These are phyloP conservation scores for Pterocles orientalis DNA, from an alignment of 2,113 vertebrate genomes.

Conservation along the genomic window DNA sequence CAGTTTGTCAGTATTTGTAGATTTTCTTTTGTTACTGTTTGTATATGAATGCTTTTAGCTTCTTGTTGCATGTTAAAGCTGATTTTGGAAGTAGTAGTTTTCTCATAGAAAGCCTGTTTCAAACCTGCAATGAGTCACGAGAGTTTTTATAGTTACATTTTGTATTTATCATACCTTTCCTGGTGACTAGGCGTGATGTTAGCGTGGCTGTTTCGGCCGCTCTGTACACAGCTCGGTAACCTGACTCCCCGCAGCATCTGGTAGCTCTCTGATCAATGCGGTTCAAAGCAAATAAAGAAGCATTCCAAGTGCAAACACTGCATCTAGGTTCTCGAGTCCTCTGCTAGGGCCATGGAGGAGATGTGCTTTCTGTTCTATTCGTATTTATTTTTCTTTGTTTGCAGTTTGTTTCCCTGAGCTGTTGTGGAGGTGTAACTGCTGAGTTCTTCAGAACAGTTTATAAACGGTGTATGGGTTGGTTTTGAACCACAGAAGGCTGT, in stretches of 20 bases:
- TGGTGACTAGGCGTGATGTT: neutral
- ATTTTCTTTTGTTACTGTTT: neutral
- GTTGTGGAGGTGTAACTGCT: neutral
- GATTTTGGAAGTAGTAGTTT: neutral
- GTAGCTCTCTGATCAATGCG: neutral
- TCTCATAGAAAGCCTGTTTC: neutral
- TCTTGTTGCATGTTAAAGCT: neutral
- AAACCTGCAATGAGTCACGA: neutral
- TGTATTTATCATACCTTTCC: neutral
- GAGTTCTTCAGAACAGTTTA: neutral
- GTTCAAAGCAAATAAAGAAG: neutral
- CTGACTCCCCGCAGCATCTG: neutral
- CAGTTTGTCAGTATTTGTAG: neutral
- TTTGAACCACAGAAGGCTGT: neutral
- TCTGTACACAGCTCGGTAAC: neutral
- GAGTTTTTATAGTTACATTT: neutral
- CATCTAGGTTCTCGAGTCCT: neutral
- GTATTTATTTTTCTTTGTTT: neutral
- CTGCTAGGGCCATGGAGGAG: neutral
- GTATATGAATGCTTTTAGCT: neutral
- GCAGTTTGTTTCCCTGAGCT: neutral
- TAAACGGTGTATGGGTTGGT: neutral
- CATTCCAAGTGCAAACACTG: neutral
- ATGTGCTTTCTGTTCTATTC: neutral
- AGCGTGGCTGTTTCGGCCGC: neutral